Evolutionary conservation across 2,888 invertebrate species (phyloP), one percentile per base, ranked within the genome.

Genomic region (Mamestra brassicae): DNA sequence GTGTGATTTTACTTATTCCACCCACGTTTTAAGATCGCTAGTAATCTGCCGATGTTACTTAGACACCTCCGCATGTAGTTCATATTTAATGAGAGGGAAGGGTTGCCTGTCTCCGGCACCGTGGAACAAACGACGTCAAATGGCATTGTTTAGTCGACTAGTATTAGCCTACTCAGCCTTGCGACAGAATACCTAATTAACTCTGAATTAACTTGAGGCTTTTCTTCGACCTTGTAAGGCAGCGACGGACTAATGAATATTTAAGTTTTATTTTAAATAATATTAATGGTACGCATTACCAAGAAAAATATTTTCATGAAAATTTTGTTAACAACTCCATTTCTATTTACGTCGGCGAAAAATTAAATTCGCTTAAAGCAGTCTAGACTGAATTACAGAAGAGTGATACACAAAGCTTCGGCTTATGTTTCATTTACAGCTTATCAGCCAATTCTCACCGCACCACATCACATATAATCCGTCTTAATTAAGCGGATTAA

Each of bases 11-110:
- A 71, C 64, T 74, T 61, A 84, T 75, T 80, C 74, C 17, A 47
- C 76, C 38, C 73, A 71, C 72, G 70, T 78, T 76, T 76, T 83
- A 77, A 80, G 78, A 87, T 83, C 71, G 66, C 74, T 83, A 75
- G 72, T 76, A 78, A 80, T 74, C 71, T 74, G 50, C 72, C 77
- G 72, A 83, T 83, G 71, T 80, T 80, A 83, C 82, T 86, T 76
- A 85, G 83, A 85, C 85, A 86, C 85, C 85, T 88, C 81, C 75
- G 81, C 82, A 87, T 82, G 84, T 88, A 83, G 88, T 91, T 88
- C 88, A 92, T 92, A 89, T 90, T 92, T 92, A 91, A 92, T 92
- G 91, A 90, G 86, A 85, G 73, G 85, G 81, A 86, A 89, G 88
- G 89, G 89, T 88, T 89, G 85, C 78, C 85, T 87, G 88, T 86